These are phyloP conservation scores for Orchesella flavescens DNA, from an alignment of 2,888 invertebrate genomes.

Conservation along the genomic window DNA sequence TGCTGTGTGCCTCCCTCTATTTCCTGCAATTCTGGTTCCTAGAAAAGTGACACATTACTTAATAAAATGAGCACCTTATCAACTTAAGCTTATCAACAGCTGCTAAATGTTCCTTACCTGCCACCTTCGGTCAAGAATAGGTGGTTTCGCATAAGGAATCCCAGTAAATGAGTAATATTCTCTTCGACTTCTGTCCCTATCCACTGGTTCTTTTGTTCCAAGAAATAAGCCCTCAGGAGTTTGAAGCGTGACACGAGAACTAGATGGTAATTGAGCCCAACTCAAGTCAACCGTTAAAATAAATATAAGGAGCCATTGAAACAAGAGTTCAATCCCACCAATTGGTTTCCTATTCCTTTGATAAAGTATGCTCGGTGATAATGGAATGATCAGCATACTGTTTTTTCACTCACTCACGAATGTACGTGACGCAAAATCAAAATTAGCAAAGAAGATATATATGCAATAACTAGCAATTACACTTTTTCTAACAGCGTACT, in stretches of 20 bases:
- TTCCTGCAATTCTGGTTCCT: constrained; percentile 61
- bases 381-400: constrained; percentile 22
- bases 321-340: neutral
- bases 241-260: constrained; percentile 48
- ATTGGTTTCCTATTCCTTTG: neutral
- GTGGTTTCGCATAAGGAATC: constrained; percentile 72
- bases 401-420: too few relatives aligned
- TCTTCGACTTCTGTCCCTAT: constrained; percentile 48
- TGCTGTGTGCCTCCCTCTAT: constrained; percentile 63
- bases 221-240: constrained; percentile 53
- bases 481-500: too few relatives aligned
- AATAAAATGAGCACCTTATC: constrained; percentile 64
- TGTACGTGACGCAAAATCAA: too few relatives aligned
- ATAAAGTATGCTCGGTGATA: neutral
- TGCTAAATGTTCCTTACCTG: constrained; percentile 53
- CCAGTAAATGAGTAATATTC: constrained; percentile 72
- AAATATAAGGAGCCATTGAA: neutral
- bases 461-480: too few relatives aligned
- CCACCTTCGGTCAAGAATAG: constrained; percentile 72
- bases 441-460: too few relatives aligned
- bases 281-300: constrained; percentile 1
- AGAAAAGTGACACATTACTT: neutral
- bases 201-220: constrained; percentile 60
- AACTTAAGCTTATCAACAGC: constrained; percentile 33
- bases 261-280: constrained; percentile 12